These are phyloP conservation scores for Pogonomyrmex californicus DNA, from an alignment of 1,140 invertebrate species.

Conservation along the genomic window DNA sequence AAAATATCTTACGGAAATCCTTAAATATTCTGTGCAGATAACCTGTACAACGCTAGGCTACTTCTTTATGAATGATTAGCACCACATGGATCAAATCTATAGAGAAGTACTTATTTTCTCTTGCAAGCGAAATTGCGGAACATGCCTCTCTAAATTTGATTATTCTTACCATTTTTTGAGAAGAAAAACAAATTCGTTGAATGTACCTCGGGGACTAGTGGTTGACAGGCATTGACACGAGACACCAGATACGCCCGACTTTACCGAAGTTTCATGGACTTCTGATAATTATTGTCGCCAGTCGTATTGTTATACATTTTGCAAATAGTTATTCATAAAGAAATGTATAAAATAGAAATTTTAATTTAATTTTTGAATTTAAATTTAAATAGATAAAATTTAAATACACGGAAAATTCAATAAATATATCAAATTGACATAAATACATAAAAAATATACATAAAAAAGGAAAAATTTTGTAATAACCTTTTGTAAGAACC, in stretches of 20 bases:
- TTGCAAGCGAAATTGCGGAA: constrained; percentile 38
- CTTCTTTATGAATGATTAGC: constrained; percentile 20
- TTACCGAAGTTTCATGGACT: background rate
- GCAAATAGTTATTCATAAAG: background rate
- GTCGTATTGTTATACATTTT: background rate
- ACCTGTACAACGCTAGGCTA: constrained; percentile 56
- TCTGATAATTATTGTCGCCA: background rate
- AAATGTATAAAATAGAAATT: background rate
- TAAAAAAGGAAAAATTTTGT: background rate
- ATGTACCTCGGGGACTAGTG: background rate
- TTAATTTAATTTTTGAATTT: background rate
- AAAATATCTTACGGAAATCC: background rate
- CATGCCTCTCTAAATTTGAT: constrained; percentile 47
- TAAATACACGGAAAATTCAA: background rate
- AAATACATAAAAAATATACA: background rate
- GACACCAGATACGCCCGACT: background rate
- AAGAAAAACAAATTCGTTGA: constrained; percentile 3
- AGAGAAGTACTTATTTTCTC: background rate
- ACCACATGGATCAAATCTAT: background rate
- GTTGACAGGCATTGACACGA: constrained; percentile 1
- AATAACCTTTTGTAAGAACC: background rate
- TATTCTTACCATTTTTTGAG: constrained; percentile 70
- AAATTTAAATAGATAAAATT: background rate
- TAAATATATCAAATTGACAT: background rate
- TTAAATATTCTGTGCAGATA: constrained; percentile 48